Base-by-base conservation (phyloP, 2,888 invertebrate genomes). In the Erannis defoliaria region DNA sequence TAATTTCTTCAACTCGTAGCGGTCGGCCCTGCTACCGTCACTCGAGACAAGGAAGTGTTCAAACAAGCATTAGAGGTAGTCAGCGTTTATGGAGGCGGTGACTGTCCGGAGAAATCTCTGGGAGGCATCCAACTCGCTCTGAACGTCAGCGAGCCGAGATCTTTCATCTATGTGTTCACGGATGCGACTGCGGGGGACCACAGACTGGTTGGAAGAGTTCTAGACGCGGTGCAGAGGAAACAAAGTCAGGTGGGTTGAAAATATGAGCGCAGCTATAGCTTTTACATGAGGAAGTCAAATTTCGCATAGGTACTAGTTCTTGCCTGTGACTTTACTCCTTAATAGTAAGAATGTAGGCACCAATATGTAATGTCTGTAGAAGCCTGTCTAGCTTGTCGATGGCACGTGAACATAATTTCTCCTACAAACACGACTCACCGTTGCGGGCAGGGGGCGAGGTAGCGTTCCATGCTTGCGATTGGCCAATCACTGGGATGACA, bases 81-180 rank as follows among this genome's bases (percentile, higher is more conserved):
- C 3, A 84, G 86, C 21, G 94, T 96, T 2, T 93, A 94, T 66
- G 96, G 96, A 0, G 96, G 96, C 0, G 96, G 95, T 0, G 96
- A 96, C 78, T 97, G 97, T 75, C 96, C 96, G 0, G 96, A 96
- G 85, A 95, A 94, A 91, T 94, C 95, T 0, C 80, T 96, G 5
- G 91, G 93, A 0, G 96, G 96, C n/a, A 94, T 96, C 37, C 93
- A 94, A 55, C 81, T 94, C 62, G 96, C 96, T 0, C 84, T 97
- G 31, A 93, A 95, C 71, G 93, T 94, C 9, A 94, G 95, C 38
- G 86, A 94, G 12, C 95, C 96, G 0, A 90, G 94, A 57, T 96
- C 96, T 0, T 95, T 94, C 77, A 90, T 96, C 37, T 97, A 96
- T 74, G 96, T 96, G 23, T 96, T 97, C 81, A 96, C 96, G 1